phyloP scores from a whole-genome alignment of 2,888 invertebrate species.

The Amphipoea lucens region DNA sequence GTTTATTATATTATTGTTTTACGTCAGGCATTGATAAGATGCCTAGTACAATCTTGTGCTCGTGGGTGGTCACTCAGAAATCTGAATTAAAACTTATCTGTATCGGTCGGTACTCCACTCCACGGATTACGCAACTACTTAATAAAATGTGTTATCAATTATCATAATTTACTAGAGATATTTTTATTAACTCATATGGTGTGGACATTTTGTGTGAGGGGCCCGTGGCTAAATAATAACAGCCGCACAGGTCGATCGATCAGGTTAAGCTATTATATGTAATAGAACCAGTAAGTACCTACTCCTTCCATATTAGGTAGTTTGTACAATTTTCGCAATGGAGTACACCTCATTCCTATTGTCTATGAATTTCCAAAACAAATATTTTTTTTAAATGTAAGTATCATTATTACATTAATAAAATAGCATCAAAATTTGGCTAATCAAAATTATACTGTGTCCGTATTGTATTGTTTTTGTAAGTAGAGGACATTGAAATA shows the following conservation, averaged over 20 bases:
- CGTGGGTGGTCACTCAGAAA: slow-evolving; percentile 12
- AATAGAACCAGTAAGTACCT: background rate
- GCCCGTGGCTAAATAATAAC: no score
- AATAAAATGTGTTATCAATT: background rate
- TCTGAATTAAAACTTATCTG: slow-evolving; percentile 17
- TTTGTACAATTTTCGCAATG: background rate
- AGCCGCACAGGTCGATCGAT: no score
- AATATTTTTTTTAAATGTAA: background rate
- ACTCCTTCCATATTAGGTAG: background rate
- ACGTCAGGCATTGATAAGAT: background rate
- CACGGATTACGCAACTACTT: slow-evolving; percentile 10
- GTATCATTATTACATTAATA: no score
- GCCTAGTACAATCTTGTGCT: background rate
- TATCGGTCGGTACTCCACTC: background rate
- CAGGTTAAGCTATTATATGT: no score
- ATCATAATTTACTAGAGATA: no score
- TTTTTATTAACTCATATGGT: no score
- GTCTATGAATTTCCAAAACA: background rate
- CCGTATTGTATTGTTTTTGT: slow-evolving; percentile 12
- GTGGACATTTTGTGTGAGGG: no score
- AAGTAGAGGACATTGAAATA: slow-evolving; percentile 61
- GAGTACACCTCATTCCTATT: background rate
- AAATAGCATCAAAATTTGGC: background rate
- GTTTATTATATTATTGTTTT: slow-evolving; percentile 8
- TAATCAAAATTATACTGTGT: slow-evolving; percentile 1